Percentiles rank a stretch among this genome's conserved stretches.
These are phyloP conservation scores for Microplitis mediator DNA, from an alignment of 1,140 invertebrate genomes.

Conservation along the genomic window DNA sequence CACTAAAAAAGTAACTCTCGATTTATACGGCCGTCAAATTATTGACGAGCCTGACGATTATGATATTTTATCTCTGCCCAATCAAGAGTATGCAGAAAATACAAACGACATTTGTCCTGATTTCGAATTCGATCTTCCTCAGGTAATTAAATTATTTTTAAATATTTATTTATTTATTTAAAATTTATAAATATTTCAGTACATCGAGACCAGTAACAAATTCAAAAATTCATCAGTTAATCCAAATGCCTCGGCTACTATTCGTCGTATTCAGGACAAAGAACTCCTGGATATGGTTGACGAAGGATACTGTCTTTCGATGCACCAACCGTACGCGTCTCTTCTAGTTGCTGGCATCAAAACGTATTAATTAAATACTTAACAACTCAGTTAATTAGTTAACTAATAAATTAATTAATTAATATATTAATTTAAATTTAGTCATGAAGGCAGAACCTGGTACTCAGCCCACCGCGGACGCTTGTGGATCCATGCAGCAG, in stretches of 20 bases:
- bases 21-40: slow-evolving; percentile 77
- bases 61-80: slow-evolving; percentile 46
- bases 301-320: slow-evolving; percentile 85
- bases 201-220: slow-evolving; percentile 28
- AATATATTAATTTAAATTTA: slow-evolving; percentile 53
- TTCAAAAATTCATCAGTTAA: not conserved
- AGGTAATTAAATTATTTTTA: slow-evolving; percentile 30
- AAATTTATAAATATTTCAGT: slow-evolving; percentile 34
- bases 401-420: not conserved
- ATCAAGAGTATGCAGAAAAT: slow-evolving; percentile 50
- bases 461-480: slow-evolving; percentile 88
- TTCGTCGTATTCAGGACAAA: slow-evolving; percentile 76
- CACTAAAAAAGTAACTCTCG: slow-evolving; percentile 76
- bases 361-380: slow-evolving; percentile 65
- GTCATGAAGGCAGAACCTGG: slow-evolving; percentile 94
- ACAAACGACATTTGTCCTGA: slow-evolving; percentile 32
- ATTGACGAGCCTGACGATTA: slow-evolving; percentile 55
- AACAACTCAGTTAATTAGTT: slow-evolving; percentile 8
- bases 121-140: slow-evolving; percentile 43
- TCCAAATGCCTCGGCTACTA: not conserved
- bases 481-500: slow-evolving; percentile 92
- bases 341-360: slow-evolving; percentile 91
- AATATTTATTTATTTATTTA: not conserved
- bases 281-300: slow-evolving; percentile 88
- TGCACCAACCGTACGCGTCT: slow-evolving; percentile 97